These are phyloP conservation scores for Graphium colonna DNA, from an alignment of 2,888 invertebrate species.

Conservation along the genomic window DNA sequence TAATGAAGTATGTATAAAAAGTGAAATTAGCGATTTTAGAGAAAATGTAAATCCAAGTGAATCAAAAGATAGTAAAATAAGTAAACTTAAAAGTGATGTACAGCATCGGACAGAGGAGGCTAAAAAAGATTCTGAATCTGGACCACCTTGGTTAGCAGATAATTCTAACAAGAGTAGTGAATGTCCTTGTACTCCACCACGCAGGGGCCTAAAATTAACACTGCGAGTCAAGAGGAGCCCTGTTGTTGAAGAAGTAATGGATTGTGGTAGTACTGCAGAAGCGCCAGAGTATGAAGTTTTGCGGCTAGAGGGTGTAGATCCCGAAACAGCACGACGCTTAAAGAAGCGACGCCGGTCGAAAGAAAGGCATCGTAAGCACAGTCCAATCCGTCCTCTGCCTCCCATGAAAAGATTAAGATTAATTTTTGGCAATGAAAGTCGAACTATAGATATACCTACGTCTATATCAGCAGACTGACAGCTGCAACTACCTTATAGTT, in stretches of 20 bases:
- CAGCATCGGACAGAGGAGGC: conserved; percentile 57
- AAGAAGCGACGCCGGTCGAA: conserved; percentile 78
- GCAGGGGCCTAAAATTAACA: conserved; percentile 86
- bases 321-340: conserved; percentile 74
- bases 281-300: conserved; percentile 92
- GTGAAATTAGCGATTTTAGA: conserved; percentile 72
- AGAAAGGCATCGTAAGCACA: conserved; percentile 72
- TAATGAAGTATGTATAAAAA: conserved; percentile 62
- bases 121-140: conserved; percentile 60
- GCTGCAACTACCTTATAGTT: conserved; percentile 64
- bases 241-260: conserved; percentile 90
- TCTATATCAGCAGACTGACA: conserved; percentile 82
- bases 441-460: conserved; percentile 92
- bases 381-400: conserved; percentile 80
- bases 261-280: conserved; percentile 84
- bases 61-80: conserved; percentile 60
- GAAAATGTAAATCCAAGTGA: conserved; percentile 77
- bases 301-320: conserved; percentile 87
- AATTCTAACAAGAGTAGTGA: conserved; percentile 69
- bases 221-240: conserved; percentile 93
- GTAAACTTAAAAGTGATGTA: conserved; percentile 61
- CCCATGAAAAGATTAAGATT: conserved; percentile 92
- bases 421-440: conserved; percentile 93
- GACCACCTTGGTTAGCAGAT: conserved; percentile 66
- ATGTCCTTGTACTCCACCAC: conserved; percentile 80